Evolutionary conservation across 2,113 vertebrate species (phyloP).

Genomic region (Sorex araneus): DNA sequence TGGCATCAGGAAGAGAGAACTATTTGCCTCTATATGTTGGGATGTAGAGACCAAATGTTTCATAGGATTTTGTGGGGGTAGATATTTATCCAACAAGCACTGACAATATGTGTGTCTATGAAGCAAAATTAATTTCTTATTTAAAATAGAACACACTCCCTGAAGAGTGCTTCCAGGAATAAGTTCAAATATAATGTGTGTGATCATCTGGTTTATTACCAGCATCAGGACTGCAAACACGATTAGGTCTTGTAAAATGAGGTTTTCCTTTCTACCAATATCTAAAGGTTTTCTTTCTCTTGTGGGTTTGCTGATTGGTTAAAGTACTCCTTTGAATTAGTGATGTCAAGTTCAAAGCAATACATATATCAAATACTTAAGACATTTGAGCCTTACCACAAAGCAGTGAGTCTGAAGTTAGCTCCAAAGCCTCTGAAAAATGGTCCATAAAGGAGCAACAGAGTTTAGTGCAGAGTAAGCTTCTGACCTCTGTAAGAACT

Average conservation of each 20-base stretch:
- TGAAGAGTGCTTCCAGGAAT: slow-evolving; percentile 62
- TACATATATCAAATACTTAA: not conserved
- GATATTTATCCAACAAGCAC: slow-evolving; percentile 25
- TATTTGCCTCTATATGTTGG: not conserved
- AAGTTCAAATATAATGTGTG: slow-evolving; percentile 47
- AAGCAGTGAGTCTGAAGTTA: not conserved
- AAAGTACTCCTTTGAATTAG: slow-evolving; percentile 28
- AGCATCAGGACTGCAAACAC: not conserved
- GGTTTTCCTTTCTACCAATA: not conserved
- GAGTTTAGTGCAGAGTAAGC: not conserved
- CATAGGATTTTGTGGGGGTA: slow-evolving; percentile 41
- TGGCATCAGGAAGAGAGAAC: not conserved
- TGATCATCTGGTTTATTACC: slow-evolving; percentile 19
- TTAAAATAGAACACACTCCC: slow-evolving; percentile 60
- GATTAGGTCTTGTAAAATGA: slow-evolving; percentile 14
- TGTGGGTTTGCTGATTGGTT: slow-evolving; percentile 10
- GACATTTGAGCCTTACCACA: not conserved
- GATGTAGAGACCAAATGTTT: slow-evolving; percentile 7
- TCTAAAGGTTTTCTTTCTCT: slow-evolving; percentile 41
- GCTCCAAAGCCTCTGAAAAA: not conserved
- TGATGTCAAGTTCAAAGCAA: not conserved
- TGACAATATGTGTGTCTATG: slow-evolving; percentile 31
- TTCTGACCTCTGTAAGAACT: not conserved
- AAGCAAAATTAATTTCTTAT: slow-evolving; percentile 62
- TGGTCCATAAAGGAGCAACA: not conserved